phyloP scores from a whole-genome alignment of 1,140 invertebrate species.

The Nasonia giraulti region DNA sequence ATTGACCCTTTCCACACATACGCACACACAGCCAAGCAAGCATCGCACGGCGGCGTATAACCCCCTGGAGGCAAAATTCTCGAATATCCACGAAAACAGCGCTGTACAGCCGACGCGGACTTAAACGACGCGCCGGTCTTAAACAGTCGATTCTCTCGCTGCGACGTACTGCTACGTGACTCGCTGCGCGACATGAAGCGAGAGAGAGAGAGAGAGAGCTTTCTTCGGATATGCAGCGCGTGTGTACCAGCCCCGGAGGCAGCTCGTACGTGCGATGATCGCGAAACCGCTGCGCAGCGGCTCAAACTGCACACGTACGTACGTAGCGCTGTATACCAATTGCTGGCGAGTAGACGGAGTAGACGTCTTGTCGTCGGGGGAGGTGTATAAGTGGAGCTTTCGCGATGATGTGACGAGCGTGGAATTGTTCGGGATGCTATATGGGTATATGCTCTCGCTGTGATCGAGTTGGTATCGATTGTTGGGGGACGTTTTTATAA shows the following conservation, averaged over 20 bases:
- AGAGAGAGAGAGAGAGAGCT: not conserved
- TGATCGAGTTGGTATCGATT: too few species aligned
- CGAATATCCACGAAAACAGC: constrained; percentile 67
- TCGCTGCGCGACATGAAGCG: not conserved
- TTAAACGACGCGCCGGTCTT: constrained; percentile 18
- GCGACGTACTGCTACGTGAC: not conserved
- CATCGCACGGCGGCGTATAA: constrained; percentile 35
- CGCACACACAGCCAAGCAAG: constrained; percentile 9
- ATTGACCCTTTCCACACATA: constrained; percentile 59
- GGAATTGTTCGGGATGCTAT: not conserved
- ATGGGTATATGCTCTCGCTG: too few species aligned
- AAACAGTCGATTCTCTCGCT: constrained; percentile 22
- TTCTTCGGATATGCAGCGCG: constrained; percentile 3
- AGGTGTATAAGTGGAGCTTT: not conserved
- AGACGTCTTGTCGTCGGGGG: not conserved
- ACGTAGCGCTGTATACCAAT: constrained; percentile 30
- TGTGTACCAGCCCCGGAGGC: not conserved
- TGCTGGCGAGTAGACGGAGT: not conserved
- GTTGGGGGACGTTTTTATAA: too few species aligned
- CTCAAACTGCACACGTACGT: not conserved
- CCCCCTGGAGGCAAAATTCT: constrained; percentile 60
- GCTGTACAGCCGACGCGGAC: constrained; percentile 32
- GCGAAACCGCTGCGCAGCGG: constrained; percentile 15
- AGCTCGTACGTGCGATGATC: constrained; percentile 32
- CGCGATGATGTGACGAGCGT: not conserved